These are phyloP conservation scores for Ylistrum balloti DNA, from an alignment of 1,140 invertebrate species.

Conservation along the genomic window DNA sequence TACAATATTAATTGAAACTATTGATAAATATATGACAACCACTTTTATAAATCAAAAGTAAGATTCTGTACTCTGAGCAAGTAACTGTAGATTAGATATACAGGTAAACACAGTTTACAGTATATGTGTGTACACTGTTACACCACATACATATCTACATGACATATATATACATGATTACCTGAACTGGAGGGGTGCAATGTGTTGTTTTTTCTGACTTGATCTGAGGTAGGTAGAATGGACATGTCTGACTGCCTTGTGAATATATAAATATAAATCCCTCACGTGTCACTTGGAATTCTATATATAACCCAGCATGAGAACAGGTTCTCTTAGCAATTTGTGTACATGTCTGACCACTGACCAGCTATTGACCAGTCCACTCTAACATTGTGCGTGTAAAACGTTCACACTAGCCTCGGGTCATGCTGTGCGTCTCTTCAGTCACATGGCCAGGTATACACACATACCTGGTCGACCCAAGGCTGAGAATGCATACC, in stretches of 20 bases:
- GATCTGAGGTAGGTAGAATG: neutral
- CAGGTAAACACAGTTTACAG: neutral
- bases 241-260: neutral
- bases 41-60: no score
- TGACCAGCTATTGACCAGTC: constrained; percentile 32
- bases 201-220: neutral
- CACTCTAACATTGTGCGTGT: constrained; percentile 19
- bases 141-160: neutral
- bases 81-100: neutral
- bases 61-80: neutral
- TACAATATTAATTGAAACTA: neutral
- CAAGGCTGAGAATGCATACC: constrained; percentile 25
- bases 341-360: neutral
- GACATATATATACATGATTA: neutral
- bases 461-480: constrained; percentile 37
- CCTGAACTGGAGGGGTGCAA: neutral
- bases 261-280: neutral
- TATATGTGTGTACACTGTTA: constrained; percentile 1
- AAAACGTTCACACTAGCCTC: constrained; percentile 5
- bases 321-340: neutral
- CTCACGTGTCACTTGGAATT: neutral
- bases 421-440: constrained; percentile 27
- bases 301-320: constrained; percentile 34
- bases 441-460: neutral
- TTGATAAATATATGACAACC: neutral